Conservation (phyloP, 2,797 vertebrate genomes). For the Chelonia mydas region DNA sequence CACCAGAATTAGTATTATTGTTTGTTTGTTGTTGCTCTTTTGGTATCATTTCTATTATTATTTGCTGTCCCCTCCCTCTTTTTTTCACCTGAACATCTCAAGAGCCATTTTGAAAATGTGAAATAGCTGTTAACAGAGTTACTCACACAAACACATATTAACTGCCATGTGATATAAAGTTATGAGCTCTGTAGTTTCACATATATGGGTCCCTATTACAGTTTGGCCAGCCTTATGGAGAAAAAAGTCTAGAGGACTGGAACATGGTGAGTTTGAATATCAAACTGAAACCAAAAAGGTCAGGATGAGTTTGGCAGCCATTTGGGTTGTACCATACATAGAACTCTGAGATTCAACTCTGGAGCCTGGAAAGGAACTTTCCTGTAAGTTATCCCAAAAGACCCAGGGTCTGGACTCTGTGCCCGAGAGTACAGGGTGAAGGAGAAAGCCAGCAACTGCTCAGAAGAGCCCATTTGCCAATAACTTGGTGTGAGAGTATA, state of each 20-base stretch:
- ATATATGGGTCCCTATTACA: not conserved
- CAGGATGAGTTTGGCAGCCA: not conserved
- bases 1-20: not conserved
- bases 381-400: not conserved
- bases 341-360: not conserved
- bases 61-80: not conserved
- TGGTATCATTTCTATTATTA: not conserved
- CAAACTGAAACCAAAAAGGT: not conserved
- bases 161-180: not conserved
- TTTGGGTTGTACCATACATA: not conserved
- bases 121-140: not conserved
- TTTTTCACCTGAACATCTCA: not conserved
- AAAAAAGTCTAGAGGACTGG: not conserved
- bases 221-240: not conserved
- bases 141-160: not conserved
- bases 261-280: not conserved
- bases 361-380: not conserved
- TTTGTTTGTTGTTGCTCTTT: not conserved
- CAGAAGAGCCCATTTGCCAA: not conserved
- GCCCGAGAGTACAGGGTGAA: not conserved
- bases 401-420: not conserved
- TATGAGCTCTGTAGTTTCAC: not conserved
- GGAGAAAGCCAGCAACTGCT: not conserved
- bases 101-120: not conserved
- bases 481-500: not conserved